Evolutionary conservation across 2,888 invertebrate species (phyloP), one percentile per base, ranked within the genome.

Genomic region (Hypercompe scribonia): DNA sequence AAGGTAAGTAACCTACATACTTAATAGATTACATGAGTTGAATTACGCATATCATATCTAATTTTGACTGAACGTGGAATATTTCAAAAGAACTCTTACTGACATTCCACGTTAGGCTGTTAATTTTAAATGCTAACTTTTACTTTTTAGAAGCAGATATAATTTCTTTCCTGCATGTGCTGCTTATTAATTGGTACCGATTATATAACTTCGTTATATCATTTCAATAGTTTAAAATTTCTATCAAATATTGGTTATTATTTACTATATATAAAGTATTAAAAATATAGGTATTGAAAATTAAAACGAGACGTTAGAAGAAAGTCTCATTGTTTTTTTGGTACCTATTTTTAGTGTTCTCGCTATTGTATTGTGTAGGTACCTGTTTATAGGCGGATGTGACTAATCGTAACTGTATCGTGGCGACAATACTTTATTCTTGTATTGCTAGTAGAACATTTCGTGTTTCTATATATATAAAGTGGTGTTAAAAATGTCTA

Each of bases 341-440:
- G 84, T 78, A 85, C 84, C 72, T 85, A 85, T 85, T 81, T 90
- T 86, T 89, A 89, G 86, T 85, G 83, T 88, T 87, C 81, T 86
- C 81, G 87, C 84, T 84, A 86, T 74, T 86, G 81, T 83, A 80
- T 88, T 84, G 83, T 84, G 79, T 84, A 50, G 50, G 50, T 54
- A 78, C 46, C 54, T 68, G 87, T 86, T 82, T 88, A 87, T 87
- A 89, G 84, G 87, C 90, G 91, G 91, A 92, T 90, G 87, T 91
- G 90, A 90, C 87, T 91, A 89, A 90, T 88, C 89, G 88, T 87
- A 87, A 88, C 87, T 87, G 87, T 89, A 90, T 88, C 87, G 87
- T 78, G 82, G 88, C 88, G 87, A 90, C 90, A 90, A 90, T 89
- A 86, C 87, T 86, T 87, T 90, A 90, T 92, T 90, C 90, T 91